Base-by-base conservation (phyloP, 2,888 invertebrate genomes). In the Megalurothrips usitatus region DNA sequence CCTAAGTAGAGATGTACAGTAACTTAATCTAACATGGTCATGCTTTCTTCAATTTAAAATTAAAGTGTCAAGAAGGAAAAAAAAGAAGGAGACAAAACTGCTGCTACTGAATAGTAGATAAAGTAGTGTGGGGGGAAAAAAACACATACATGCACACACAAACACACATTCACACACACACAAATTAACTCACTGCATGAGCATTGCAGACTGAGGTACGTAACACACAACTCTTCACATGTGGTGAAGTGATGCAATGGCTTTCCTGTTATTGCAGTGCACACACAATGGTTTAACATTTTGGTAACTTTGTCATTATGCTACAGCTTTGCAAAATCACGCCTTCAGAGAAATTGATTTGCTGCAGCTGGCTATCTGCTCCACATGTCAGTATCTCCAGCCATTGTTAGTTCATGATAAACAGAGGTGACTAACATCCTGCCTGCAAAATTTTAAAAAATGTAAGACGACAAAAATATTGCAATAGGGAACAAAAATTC, bases 381-480 rank as follows among this genome's bases (percentile, higher is more conserved):
- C 68, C 12, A 26, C 9, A 11, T 10, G 26, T 12, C 23, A 26
- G 23, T 12, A 26, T 12, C 58, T 75, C 12, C 23, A 68, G 9
- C 11, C 8, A 12, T 26, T 26, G 11, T 3, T 12, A 26, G 8
- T 75, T 26, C 26, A 75, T 75, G 68, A 75, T 26, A 75, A 75
- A 26, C 68, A 75, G 23, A 75, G 68, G n/a, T 75, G 68, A 12
- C 11, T 75, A 26, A 75, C 68, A 75, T 75, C 68, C 23, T 75
- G 68, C 12, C 68, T 75, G 68, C 12, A 75, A 75, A 75, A 26
- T 26, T 11, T 2, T 12, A 9, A 26, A 26, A 26, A 12, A 14
- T 52, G 8, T 26, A 12, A 26, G 23, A 23, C 9, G 1, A 75
- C 0, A 26, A 2, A 10, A 26, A 75, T 0, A 26, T 1, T 8